Evolutionary conservation across 1,140 invertebrate species (phyloP).

Genomic region (Grapholita molesta): DNA sequence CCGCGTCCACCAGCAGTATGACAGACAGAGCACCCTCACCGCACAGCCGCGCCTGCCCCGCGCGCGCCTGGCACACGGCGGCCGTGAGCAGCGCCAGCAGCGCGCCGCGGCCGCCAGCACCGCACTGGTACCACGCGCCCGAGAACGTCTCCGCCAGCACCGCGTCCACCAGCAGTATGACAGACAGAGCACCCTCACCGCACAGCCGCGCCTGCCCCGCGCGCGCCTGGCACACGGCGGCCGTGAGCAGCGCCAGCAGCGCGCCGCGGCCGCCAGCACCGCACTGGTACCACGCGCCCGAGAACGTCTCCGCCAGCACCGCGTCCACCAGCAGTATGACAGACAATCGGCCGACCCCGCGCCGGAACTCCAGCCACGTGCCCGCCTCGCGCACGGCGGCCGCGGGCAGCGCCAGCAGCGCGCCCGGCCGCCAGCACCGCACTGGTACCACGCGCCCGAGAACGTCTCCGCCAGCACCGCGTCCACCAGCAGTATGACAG

Average conservation of each 20-base stretch:
- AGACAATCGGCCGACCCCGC: constrained; percentile 41
- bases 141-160: constrained; percentile 44
- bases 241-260: constrained; percentile 49
- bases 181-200: constrained; percentile 39
- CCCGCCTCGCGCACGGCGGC: constrained; percentile 61
- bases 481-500: constrained; percentile 33
- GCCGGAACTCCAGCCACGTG: constrained; percentile 50
- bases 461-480: constrained; percentile 45
- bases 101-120: constrained; percentile 49
- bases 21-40: constrained; percentile 38
- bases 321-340: constrained; percentile 37
- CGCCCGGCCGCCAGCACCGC: constrained; percentile 52
- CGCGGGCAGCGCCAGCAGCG: constrained; percentile 49
- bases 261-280: constrained; percentile 52
- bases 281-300: constrained; percentile 48
- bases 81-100: constrained; percentile 51
- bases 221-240: constrained; percentile 63
- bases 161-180: constrained; percentile 37
- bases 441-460: constrained; percentile 47
- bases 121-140: constrained; percentile 48
- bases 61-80: constrained; percentile 61
- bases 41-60: constrained; percentile 52
- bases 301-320: constrained; percentile 42
- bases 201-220: constrained; percentile 54
- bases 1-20: constrained; percentile 38